Evolutionary conservation across 2,888 invertebrate species (phyloP).

Genomic region (Drosophila paranaensis): DNA sequence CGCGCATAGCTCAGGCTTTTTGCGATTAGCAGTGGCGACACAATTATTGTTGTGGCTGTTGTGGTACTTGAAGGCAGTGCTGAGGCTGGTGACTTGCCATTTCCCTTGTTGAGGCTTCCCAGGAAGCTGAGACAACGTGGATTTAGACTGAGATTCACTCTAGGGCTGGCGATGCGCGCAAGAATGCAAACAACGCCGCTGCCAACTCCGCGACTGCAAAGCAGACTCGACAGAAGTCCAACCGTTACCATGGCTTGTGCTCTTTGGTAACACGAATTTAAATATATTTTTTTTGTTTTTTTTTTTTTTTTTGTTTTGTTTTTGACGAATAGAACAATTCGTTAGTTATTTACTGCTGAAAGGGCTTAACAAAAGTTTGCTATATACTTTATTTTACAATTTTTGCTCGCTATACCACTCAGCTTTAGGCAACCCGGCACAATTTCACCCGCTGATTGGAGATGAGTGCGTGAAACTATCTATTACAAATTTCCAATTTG

Average conservation of each 20-base stretch:
- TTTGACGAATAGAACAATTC: slow-evolving; percentile 31
- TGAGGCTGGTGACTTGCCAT: slow-evolving; percentile 10
- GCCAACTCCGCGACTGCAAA: slow-evolving; percentile 13
- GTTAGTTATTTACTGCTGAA: slow-evolving; percentile 18
- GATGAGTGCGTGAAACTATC: slow-evolving; percentile 34
- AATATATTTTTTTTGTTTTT: slow-evolving; percentile 12
- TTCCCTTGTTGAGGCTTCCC: slow-evolving; percentile 15
- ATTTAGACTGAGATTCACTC: slow-evolving; percentile 18
- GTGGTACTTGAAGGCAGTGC: slow-evolving; percentile 23
- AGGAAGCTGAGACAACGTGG: slow-evolving; percentile 44
- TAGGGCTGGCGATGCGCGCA: slow-evolving; percentile 14
- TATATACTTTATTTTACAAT: slow-evolving; percentile 12
- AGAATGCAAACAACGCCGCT: slow-evolving; percentile 32
- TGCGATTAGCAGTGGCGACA: slow-evolving; percentile 40
- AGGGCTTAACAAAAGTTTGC: slow-evolving; percentile 11
- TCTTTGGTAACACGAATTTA: slow-evolving; percentile 28
- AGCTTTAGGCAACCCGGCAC: slow-evolving; percentile 50
- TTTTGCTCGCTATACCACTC: slow-evolving; percentile 37
- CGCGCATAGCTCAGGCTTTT: slow-evolving; percentile 49
- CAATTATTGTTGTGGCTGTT: slow-evolving; percentile 20
- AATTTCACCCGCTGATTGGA: slow-evolving; percentile 54
- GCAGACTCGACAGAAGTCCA: slow-evolving; percentile 42
- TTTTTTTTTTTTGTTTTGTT: slow-evolving; percentile 11
- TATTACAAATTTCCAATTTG: background rate
- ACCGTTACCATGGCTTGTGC: slow-evolving; percentile 47